Evolutionary conservation across 2,888 invertebrate genomes (phyloP), one percentile per base, ranked within the genome.

Genomic region (Perithous albicinctus): DNA sequence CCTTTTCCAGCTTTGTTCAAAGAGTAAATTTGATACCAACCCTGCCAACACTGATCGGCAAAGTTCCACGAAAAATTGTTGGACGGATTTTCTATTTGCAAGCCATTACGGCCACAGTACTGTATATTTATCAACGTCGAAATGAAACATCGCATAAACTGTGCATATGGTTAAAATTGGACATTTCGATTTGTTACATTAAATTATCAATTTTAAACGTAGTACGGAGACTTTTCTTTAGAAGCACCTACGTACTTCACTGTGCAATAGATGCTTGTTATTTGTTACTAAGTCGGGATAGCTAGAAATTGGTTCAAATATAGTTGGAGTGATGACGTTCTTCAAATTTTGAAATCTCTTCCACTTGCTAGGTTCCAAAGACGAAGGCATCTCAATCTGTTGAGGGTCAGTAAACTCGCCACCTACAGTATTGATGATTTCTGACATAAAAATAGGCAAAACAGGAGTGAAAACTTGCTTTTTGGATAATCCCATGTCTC

Each of bases 1-100:
- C 89, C 92, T 81, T 92, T 93, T 23, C 93, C 93, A 56, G 92
- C 91, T 82, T 92, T 93, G 79, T 92, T 92, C 81, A 91, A 87
- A 0, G 93, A 93, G 80, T 94, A 94, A 59, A 94, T 88, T 72
- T 94, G 92, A 87, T 93, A 90, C 93, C 93, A 94, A 0, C 93
- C 93, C 66, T 90, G 90, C 94, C 94, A 94, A 3, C 88, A 84
- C 54, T 84, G 78, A 26, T 86, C 83, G 0, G 78, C 86, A 1
- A 90, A 90, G 61, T 87, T 91, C 75, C 93, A 93, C 26, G 81
- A 54, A 74, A 90, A 93, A 70, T 86, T 86, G 1, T 85, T 51
- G 23, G 88, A 86, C 35, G 85, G 82, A 23, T 85, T 85, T 48
- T 88, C 89, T 15, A 92, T 87, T 15, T 89, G 86, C 84, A 93